Percentiles rank a stretch among this genome's conserved stretches.
These are phyloP conservation scores for Micromys minutus DNA, from an alignment of 2,113 vertebrate genomes.

Conservation along the genomic window DNA sequence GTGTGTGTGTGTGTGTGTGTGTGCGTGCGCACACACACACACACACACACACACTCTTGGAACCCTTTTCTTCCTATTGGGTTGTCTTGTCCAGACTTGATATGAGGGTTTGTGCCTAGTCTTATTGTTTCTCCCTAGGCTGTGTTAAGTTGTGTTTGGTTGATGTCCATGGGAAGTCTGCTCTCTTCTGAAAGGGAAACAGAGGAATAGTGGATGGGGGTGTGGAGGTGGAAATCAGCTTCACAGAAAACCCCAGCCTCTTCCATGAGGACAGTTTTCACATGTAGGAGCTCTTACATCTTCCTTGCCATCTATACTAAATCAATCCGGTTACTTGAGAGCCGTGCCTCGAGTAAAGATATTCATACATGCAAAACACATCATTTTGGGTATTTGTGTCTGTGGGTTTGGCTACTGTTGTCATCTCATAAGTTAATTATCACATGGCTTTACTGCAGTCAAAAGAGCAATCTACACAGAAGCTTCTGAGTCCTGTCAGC, in stretches of 20 bases:
- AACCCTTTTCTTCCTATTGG: not conserved
- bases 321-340: slow-evolving; percentile 54
- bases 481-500: not conserved
- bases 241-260: slow-evolving; percentile 63
- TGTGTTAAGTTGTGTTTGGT: not conserved
- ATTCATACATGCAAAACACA: slow-evolving; percentile 14
- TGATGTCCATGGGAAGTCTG: too few relatives aligned
- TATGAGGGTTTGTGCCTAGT: not conserved
- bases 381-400: slow-evolving; percentile 37
- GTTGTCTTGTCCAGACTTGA: not conserved
- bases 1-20: too few relatives aligned
- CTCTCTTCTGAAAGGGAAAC: too few relatives aligned
- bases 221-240: slow-evolving; percentile 79
- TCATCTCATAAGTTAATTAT: slow-evolving; percentile 43
- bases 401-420: slow-evolving; percentile 34
- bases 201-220: too few relatives aligned
- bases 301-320: not conserved
- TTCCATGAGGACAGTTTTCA: slow-evolving; percentile 50
- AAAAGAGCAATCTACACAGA: not conserved
- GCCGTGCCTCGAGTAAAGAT: not conserved
- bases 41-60: too few relatives aligned
- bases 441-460: slow-evolving; percentile 15
- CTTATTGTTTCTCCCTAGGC: not conserved
- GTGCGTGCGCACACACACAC: too few relatives aligned
- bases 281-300: slow-evolving; percentile 27